phyloP scores from a whole-genome alignment of 2,797 vertebrate species.

The Gymnodraco acuticeps region DNA sequence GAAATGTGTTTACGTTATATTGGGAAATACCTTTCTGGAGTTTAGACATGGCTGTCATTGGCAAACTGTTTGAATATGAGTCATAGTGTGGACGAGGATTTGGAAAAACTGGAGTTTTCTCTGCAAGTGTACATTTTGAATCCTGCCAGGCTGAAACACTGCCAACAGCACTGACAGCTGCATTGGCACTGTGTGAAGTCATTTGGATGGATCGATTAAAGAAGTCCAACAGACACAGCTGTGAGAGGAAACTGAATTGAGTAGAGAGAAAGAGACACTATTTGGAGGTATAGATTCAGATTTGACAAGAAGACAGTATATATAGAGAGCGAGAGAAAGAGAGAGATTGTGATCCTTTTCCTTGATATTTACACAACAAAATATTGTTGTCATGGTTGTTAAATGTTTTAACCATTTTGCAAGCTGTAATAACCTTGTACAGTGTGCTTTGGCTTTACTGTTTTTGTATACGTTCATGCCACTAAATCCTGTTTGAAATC shows the following conservation, averaged over 20 bases:
- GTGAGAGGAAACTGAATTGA: background rate
- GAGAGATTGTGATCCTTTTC: background rate
- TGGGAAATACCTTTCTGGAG: constrained; percentile 24
- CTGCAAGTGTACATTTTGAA: constrained; percentile 1
- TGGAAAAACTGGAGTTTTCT: constrained; percentile 23
- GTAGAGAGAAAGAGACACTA: background rate
- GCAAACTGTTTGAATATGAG: constrained; percentile 24
- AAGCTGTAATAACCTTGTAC: no score
- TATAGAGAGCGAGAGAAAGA: background rate
- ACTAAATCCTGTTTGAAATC: no score
- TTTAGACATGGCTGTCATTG: constrained; percentile 9
- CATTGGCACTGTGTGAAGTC: constrained; percentile 2
- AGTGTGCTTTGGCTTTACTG: no score
- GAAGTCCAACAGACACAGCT: constrained; percentile 1
- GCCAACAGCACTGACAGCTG: constrained; percentile 28
- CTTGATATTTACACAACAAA: no score
- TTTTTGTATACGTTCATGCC: no score
- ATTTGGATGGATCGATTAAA: constrained; percentile 29
- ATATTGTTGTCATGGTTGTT: no score
- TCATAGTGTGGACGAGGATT: constrained; percentile 30
- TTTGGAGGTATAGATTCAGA: background rate
- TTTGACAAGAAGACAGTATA: background rate
- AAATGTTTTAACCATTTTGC: no score
- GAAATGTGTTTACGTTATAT: background rate
- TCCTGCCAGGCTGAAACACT: background rate